Base-by-base conservation (phyloP, 1,140 invertebrate species). In the Chrysopa pallens region DNA sequence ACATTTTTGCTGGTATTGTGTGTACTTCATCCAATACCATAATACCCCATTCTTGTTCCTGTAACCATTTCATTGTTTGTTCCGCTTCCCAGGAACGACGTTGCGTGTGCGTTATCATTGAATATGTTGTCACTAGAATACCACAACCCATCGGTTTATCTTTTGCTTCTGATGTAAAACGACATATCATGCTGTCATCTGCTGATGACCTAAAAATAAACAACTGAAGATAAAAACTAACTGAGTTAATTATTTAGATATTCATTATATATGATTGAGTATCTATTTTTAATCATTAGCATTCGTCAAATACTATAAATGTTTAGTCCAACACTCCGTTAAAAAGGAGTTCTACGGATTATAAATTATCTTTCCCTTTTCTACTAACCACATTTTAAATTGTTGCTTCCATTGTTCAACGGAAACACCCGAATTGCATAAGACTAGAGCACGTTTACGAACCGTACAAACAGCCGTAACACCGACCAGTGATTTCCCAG, bases 351-450 rank as follows among this genome's bases (percentile, higher is more conserved):
- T n/a, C n/a, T n/a, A n/a, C n/a, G n/a, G n/a, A n/a, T n/a, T n/a
- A n/a, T n/a, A n/a, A n/a, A n/a, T n/a, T n/a, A n/a, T n/a, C n/a
- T n/a, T 23, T 23, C 17, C 17, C 2, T 23, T 23, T 23, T 23
- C 17, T 5, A 23, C 17, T 23, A 3, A 23, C 96, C 95, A 99
- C 79, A 97, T 90, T 70, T 98, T 97, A 63, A 98, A 98, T 67
- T 98, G 96, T 51, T 95, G 84, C 58, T 96, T 92, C 96, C 96
- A 99, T 58, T 99, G 96, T 67, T 99, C 96, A 0, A 99, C 96
- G 7, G 94, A 97, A 0, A 99, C 96, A 46, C 93, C 94, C 14
- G 93, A 98, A 68, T 98, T 99, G 57, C 94, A 98, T 1, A 99
- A 66, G 37, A 96, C 86, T 35, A 99, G 64, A 37, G 91, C 91